Evolutionary conservation across 2,888 invertebrate genomes (phyloP).

Genomic region (Andricus curvator): DNA sequence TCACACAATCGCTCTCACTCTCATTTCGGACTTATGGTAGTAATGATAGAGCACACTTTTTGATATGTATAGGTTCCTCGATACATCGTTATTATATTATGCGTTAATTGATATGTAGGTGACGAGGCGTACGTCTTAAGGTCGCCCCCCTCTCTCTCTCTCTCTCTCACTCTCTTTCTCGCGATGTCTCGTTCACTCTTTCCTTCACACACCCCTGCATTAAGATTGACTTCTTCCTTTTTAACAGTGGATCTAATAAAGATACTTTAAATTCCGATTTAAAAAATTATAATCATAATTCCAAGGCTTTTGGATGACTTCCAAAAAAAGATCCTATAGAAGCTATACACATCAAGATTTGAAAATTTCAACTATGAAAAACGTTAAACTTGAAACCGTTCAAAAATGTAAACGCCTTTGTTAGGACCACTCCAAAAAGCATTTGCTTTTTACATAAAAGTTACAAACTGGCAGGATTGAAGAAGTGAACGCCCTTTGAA

Average conservation of each 20-base stretch:
- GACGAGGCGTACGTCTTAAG: slow-evolving; percentile 57
- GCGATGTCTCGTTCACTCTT: neutral
- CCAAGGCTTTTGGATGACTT: neutral
- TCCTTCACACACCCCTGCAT: slow-evolving; percentile 9
- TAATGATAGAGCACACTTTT: slow-evolving; percentile 68
- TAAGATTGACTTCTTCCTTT: neutral
- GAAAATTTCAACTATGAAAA: too few relatives aligned
- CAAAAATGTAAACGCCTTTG: too few relatives aligned
- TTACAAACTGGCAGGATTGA: neutral
- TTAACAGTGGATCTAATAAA: neutral
- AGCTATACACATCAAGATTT: too few relatives aligned
- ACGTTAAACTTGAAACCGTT: too few relatives aligned
- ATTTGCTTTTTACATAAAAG: neutral
- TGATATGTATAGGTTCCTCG: slow-evolving; percentile 74
- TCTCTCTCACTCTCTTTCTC: slow-evolving; percentile 10
- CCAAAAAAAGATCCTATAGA: too few relatives aligned
- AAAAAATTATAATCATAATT: neutral
- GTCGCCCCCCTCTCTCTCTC: slow-evolving; percentile 10
- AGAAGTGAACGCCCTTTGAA: neutral
- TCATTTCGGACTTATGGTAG: slow-evolving; percentile 35
- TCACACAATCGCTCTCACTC: slow-evolving; percentile 23
- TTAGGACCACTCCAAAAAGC: neutral
- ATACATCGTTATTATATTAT: slow-evolving; percentile 65
- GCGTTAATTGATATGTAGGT: slow-evolving; percentile 73
- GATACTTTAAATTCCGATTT: neutral